Conservation (phyloP, 2,113 vertebrate species). For the Scomber japonicus region DNA sequence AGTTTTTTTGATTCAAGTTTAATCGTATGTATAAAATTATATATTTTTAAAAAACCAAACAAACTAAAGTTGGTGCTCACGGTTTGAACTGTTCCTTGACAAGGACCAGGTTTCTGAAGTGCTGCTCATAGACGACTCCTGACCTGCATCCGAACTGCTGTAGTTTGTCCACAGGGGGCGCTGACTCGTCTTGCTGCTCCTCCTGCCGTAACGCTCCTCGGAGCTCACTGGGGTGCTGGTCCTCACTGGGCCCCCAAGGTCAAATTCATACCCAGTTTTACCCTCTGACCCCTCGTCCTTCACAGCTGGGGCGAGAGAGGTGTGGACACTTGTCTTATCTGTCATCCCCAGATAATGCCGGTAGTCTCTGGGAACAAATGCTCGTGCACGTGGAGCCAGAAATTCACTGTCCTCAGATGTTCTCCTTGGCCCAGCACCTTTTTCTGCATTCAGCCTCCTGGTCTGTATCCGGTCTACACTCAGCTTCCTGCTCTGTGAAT, state of each 20-base stretch:
- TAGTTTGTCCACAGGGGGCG: slow-evolving; percentile 49
- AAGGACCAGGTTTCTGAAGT: slow-evolving; percentile 67
- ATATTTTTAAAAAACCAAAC: background rate
- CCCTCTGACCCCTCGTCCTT: slow-evolving; percentile 35
- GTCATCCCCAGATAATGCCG: slow-evolving; percentile 80
- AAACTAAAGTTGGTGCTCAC: slow-evolving; percentile 66
- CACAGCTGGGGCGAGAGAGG: background rate
- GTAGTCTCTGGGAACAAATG: slow-evolving; percentile 79
- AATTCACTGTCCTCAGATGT: slow-evolving; percentile 59
- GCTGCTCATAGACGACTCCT: slow-evolving; percentile 72
- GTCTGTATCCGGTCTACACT: background rate
- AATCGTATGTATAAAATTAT: too few species aligned
- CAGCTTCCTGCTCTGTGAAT: slow-evolving; percentile 65
- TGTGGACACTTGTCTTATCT: slow-evolving; percentile 51
- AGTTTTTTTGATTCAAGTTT: too few species aligned
- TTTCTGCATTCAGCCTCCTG: slow-evolving; percentile 45
- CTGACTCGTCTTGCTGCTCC: slow-evolving; percentile 54
- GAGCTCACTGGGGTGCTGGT: slow-evolving; percentile 70
- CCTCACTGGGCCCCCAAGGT: slow-evolving; percentile 47
- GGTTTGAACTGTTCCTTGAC: slow-evolving; percentile 67
- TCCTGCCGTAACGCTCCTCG: slow-evolving; percentile 63
- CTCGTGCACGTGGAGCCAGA: slow-evolving; percentile 71
- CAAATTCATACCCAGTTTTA: slow-evolving; percentile 43
- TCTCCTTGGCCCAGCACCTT: slow-evolving; percentile 35
- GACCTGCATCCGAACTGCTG: slow-evolving; percentile 69